Percentiles rank a stretch among this genome's conserved stretches.
phyloP scores from a whole-genome alignment of 2,113 vertebrate species.

The Poecilia latipinna region DNA sequence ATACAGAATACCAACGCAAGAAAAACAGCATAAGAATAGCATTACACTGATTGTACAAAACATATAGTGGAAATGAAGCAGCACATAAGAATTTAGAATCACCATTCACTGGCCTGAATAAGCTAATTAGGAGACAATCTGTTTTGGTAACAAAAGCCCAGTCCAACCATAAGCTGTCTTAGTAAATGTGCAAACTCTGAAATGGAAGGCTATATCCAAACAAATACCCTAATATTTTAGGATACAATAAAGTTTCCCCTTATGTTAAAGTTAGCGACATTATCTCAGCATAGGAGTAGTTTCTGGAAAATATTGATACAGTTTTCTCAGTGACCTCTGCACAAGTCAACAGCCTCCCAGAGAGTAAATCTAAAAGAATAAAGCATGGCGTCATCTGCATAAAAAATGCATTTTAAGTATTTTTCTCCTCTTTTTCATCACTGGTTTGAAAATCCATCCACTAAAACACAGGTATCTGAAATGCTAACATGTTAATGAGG shows the following conservation, averaged over 20 bases:
- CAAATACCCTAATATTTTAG: not conserved
- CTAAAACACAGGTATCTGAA: not conserved
- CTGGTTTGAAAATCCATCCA: not conserved
- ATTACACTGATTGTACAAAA: too few species aligned
- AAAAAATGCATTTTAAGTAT: not conserved
- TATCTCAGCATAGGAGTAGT: not conserved
- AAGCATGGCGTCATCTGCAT: not conserved
- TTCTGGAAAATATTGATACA: not conserved
- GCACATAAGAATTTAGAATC: too few species aligned
- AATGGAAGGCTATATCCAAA: too few species aligned
- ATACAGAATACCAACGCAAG: not conserved
- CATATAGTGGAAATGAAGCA: too few species aligned
- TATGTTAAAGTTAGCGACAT: not conserved
- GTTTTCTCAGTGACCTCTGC: not conserved
- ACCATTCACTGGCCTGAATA: not conserved
- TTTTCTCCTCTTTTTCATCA: not conserved
- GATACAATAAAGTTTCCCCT: not conserved
- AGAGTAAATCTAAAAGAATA: not conserved
- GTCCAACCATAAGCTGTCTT: not conserved
- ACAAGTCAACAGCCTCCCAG: not conserved
- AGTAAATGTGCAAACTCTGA: not conserved
- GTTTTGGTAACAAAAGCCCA: not conserved
- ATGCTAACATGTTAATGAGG: conserved; percentile 25
- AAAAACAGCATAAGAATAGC: not conserved
- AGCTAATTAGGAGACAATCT: not conserved